phyloP scores from a whole-genome alignment of 2,113 vertebrate species.

The Sinocyclocheilus maitianheensis region DNA sequence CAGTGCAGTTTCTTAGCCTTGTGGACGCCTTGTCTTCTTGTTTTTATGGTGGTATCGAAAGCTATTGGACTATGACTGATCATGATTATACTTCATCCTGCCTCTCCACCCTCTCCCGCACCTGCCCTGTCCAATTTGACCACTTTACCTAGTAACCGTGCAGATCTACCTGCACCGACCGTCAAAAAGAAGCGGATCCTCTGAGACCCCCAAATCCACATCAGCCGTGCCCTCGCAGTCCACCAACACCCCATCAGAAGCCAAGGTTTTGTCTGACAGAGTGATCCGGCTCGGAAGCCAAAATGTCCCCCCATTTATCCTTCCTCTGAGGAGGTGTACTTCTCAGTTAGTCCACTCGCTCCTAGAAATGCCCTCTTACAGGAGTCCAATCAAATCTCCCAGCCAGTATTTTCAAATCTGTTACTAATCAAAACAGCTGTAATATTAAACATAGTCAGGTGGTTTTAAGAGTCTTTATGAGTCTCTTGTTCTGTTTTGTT shows the following conservation, averaged over 20 bases:
- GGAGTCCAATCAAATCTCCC: constrained; percentile 78
- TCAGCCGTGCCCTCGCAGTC: constrained; percentile 64
- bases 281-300: constrained; percentile 62
- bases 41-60: constrained; percentile 23
- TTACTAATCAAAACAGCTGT: constrained; percentile 59
- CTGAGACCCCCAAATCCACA: constrained; percentile 65
- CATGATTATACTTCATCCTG: constrained; percentile 63
- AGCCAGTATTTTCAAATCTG: constrained; percentile 82
- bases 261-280: constrained; percentile 64
- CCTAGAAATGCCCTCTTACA: constrained; percentile 78
- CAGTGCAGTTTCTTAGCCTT: neutral
- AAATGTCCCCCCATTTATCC: constrained; percentile 70
- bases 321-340: constrained; percentile 73
- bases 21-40: constrained; percentile 37
- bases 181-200: constrained; percentile 70
- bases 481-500: too few relatives aligned
- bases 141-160: constrained; percentile 76
- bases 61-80: constrained; percentile 32
- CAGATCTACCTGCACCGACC: constrained; percentile 78
- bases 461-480: too few relatives aligned
- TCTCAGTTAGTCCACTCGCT: constrained; percentile 70
- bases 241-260: constrained; percentile 66
- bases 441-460: neutral
- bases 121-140: constrained; percentile 54
- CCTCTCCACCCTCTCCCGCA: constrained; percentile 68